These are phyloP conservation scores for Eunapius fragilis DNA, from an alignment of 37 sponge, comb jelly and placozoan species.

Conservation along the genomic window DNA sequence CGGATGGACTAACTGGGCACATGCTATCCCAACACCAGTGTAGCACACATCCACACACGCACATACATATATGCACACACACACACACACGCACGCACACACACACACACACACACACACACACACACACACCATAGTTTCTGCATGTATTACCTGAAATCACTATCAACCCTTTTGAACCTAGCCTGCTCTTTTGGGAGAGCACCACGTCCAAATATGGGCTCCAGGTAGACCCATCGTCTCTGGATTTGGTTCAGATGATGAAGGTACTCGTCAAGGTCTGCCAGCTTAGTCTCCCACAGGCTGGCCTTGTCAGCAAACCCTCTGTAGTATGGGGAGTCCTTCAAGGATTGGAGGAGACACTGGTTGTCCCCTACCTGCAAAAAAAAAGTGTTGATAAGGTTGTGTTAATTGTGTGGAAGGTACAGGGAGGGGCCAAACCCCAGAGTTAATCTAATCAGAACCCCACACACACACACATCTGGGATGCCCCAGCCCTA, in stretches of 20 bases:
- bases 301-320: constrained; percentile 92
- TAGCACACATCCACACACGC: too few relatives aligned
- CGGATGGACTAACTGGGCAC: background rate
- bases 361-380: constrained; percentile 98
- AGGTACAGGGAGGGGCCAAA: background rate
- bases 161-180: constrained; percentile 89
- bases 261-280: constrained; percentile 84
- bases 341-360: constrained; percentile 94
- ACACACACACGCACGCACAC: background rate
- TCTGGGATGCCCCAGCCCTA: too few relatives aligned
- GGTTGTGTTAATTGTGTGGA: background rate
- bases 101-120: background rate
- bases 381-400: background rate
- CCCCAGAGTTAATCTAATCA: background rate
- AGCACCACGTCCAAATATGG: constrained; percentile 96
- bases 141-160: constrained; percentile 59
- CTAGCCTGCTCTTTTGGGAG: constrained; percentile 92
- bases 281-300: constrained; percentile 93
- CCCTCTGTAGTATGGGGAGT: constrained; percentile 89
- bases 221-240: constrained; percentile 97
- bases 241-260: constrained; percentile 93
- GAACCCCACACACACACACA: too few relatives aligned
- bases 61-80: too few relatives aligned
- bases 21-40: background rate
- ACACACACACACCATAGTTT: background rate